phyloP scores from a whole-genome alignment of 2,113 vertebrate genomes.

The Psophia crepitans region DNA sequence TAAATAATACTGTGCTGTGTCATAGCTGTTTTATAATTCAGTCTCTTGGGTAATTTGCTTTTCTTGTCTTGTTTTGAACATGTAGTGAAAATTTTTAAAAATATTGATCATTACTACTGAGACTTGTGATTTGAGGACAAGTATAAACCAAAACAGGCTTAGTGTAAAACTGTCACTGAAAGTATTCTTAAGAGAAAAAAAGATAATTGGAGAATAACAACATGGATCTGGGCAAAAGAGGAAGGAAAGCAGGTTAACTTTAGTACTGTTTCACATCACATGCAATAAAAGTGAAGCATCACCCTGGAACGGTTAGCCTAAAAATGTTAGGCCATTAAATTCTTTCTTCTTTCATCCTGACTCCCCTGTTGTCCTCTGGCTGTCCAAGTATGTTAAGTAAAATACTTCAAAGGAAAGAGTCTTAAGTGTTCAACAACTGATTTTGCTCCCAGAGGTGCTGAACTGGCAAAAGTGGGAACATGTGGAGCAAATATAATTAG shows the following conservation, averaged over 20 bases:
- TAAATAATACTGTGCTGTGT: neutral
- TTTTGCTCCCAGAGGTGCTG: slow-evolving; percentile 41
- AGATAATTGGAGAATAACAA: neutral
- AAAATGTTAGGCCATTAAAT: slow-evolving; percentile 8
- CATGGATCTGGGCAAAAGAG: neutral
- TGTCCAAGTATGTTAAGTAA: neutral
- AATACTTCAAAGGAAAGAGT: slow-evolving; percentile 14
- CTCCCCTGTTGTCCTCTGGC: slow-evolving; percentile 8
- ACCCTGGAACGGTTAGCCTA: neutral
- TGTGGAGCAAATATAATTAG: neutral
- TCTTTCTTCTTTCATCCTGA: neutral
- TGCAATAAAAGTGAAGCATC: neutral
- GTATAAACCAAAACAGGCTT: neutral
- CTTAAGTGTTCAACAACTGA: slow-evolving; percentile 14
- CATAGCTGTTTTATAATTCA: neutral
- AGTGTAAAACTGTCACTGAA: neutral
- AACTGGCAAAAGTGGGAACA: slow-evolving; percentile 19
- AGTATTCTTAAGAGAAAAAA: neutral
- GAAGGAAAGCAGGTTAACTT: neutral
- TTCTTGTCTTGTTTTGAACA: neutral
- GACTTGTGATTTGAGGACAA: neutral
- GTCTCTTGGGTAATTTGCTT: neutral
- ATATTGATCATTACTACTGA: neutral
- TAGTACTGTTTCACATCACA: neutral
- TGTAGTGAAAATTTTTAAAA: neutral